Evolutionary conservation across 2,888 invertebrate genomes (phyloP).

Genomic region (Bimastos eiseni): DNA sequence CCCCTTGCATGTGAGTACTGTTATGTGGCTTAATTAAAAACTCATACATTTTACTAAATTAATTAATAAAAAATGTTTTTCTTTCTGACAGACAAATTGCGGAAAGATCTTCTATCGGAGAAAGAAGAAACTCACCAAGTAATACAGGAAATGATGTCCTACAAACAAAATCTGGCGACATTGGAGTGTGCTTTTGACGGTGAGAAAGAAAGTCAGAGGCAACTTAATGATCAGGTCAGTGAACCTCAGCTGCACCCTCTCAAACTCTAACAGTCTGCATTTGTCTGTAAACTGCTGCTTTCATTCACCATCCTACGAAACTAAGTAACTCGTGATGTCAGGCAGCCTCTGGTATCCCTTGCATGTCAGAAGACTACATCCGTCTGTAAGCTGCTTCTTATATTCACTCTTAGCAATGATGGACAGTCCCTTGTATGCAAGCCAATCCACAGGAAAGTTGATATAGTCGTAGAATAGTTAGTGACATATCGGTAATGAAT

Average conservation of each 20-base stretch:
- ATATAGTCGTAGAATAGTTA: background rate
- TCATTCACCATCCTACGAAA: background rate
- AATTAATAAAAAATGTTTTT: background rate
- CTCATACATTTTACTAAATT: background rate
- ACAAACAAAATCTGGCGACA: constrained; percentile 57
- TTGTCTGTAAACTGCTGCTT: background rate
- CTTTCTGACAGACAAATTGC: constrained; percentile 52
- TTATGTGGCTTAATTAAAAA: too few species aligned
- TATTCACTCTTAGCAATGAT: background rate
- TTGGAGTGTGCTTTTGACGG: constrained; percentile 55
- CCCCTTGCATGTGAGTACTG: too few species aligned
- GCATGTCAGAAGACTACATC: background rate
- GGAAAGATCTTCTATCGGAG: constrained; percentile 54
- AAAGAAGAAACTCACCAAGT: constrained; percentile 58
- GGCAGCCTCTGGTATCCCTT: background rate
- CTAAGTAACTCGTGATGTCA: background rate
- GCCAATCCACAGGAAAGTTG: background rate
- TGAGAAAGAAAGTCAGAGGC: constrained; percentile 55
- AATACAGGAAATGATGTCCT: constrained; percentile 56
- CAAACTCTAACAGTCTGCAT: background rate
- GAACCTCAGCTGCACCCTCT: background rate
- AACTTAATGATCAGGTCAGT: constrained; percentile 56
- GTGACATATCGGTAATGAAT: background rate
- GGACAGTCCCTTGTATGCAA: background rate
- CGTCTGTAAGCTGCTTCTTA: too few species aligned